Evolutionary conservation across 2,113 vertebrate genomes (phyloP).

Genomic region (Apus apus): DNA sequence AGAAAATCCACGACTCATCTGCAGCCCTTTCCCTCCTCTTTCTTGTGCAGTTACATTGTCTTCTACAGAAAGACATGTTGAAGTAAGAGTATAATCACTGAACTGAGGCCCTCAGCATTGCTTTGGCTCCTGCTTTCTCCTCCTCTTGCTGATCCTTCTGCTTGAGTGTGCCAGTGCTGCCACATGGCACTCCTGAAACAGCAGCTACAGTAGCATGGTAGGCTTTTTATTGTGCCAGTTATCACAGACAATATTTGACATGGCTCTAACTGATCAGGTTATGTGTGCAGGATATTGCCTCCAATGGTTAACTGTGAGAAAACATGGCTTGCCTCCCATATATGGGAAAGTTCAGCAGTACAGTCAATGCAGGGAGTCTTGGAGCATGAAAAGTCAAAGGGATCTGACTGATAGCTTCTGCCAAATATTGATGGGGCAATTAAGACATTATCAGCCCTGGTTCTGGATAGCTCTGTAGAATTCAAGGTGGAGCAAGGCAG

Average conservation of each 20-base stretch:
- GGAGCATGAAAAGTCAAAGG: not conserved
- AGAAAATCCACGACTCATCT: not conserved
- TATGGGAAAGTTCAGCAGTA: not conserved
- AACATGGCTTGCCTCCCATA: not conserved
- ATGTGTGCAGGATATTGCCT: not conserved
- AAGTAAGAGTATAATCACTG: not conserved
- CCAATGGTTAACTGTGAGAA: not conserved
- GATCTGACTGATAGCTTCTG: not conserved
- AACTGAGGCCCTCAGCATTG: not conserved
- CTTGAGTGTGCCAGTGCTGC: not conserved
- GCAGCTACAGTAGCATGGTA: not conserved
- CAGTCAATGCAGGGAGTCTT: not conserved
- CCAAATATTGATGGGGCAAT: not conserved
- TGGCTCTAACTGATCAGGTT: not conserved
- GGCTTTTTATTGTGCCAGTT: not conserved
- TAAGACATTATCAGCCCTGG: not conserved
- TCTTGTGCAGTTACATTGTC: not conserved
- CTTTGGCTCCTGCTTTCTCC: not conserved
- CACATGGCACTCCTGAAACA: not conserved
- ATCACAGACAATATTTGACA: not conserved
- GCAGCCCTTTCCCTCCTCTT: not conserved
- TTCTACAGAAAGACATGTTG: not conserved
- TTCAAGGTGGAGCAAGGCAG: not conserved
- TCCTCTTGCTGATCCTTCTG: not conserved
- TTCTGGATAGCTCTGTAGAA: not conserved